phyloP scores from a whole-genome alignment of 2,113 vertebrate species.

The Plestiodon gilberti region DNA sequence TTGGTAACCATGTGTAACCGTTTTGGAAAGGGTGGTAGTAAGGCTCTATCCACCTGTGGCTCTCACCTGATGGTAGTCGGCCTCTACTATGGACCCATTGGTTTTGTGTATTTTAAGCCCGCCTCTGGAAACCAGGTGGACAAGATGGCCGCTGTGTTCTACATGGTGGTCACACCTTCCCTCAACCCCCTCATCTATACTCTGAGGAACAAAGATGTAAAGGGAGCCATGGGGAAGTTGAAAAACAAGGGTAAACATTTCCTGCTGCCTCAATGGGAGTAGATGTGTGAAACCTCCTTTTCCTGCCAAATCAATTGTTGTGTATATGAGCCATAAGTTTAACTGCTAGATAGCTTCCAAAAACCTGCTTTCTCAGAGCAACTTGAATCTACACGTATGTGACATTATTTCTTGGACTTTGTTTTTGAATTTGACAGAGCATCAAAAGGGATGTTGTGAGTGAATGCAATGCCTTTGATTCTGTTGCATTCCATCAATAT shows the following conservation, averaged over 20 bases:
- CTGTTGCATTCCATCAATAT: too few species aligned
- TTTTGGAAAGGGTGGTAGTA: constrained; percentile 24
- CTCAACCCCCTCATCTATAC: constrained; percentile 49
- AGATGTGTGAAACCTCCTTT: too few species aligned
- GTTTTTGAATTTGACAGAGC: too few species aligned
- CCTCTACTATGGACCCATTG: constrained; percentile 46
- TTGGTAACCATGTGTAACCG: constrained; percentile 32
- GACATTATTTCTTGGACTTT: too few species aligned
- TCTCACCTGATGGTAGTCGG: constrained; percentile 41
- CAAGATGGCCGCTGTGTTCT: constrained; percentile 59
- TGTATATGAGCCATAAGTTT: too few species aligned
- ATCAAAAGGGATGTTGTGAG: too few species aligned
- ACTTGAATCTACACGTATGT: too few species aligned
- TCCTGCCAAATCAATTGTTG: too few species aligned
- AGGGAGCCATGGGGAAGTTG: constrained; percentile 35
- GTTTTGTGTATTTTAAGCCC: constrained; percentile 59
- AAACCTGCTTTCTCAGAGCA: too few species aligned
- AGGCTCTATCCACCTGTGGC: constrained; percentile 50
- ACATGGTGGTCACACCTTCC: constrained; percentile 31
- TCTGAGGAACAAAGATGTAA: constrained; percentile 50
- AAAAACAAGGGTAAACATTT: not conserved
- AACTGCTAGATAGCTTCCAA: too few species aligned
- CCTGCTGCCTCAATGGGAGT: not conserved
- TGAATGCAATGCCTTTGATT: too few species aligned
- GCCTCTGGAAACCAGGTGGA: constrained; percentile 37